A percentile compares a stretch with the other conserved stretches of the same genome.
Evolutionary conservation across 2,888 invertebrate genomes (phyloP).

Genomic region (Asteroscopus sphinx): DNA sequence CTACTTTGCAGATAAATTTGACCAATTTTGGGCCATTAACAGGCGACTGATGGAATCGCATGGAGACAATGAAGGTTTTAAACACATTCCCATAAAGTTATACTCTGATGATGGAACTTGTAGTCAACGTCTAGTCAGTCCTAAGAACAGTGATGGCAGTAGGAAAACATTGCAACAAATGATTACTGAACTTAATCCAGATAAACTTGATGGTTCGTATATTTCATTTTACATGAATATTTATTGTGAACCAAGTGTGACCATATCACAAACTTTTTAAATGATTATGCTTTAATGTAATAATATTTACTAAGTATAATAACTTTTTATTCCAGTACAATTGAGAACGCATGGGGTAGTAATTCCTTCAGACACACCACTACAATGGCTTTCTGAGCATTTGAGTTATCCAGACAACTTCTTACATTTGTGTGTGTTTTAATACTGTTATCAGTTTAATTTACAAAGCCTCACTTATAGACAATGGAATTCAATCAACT

Average conservation of each 20-base stretch:
- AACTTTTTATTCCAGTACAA: constrained; percentile 90
- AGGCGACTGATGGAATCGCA: constrained; percentile 97
- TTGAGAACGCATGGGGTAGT: constrained; percentile 97
- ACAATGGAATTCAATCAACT: constrained; percentile 31
- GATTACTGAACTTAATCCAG: constrained; percentile 92
- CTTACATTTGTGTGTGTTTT: constrained; percentile 94
- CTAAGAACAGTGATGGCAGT: constrained; percentile 93
- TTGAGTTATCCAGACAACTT: constrained; percentile 99
- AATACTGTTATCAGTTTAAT: constrained; percentile 28
- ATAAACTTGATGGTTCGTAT: constrained; percentile 77
- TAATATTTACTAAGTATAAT: background rate
- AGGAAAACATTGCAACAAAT: constrained; percentile 93
- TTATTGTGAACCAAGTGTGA: background rate
- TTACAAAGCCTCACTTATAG: background rate
- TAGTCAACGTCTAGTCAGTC: constrained; percentile 93
- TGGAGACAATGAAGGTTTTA: constrained; percentile 94
- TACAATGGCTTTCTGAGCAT: constrained; percentile 99
- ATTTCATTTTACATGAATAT: background rate
- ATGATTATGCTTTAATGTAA: too few species aligned
- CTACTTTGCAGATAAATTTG: constrained; percentile 95
- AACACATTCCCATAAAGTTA: constrained; percentile 96
- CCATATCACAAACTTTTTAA: background rate
- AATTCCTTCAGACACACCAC: constrained; percentile 96
- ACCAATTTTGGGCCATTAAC: constrained; percentile 99
- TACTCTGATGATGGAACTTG: constrained; percentile 93